Percentiles rank a stretch among this genome's conserved stretches.
Evolutionary conservation across 2,797 vertebrate species (phyloP).

Genomic region (Sparidentex hasta): DNA sequence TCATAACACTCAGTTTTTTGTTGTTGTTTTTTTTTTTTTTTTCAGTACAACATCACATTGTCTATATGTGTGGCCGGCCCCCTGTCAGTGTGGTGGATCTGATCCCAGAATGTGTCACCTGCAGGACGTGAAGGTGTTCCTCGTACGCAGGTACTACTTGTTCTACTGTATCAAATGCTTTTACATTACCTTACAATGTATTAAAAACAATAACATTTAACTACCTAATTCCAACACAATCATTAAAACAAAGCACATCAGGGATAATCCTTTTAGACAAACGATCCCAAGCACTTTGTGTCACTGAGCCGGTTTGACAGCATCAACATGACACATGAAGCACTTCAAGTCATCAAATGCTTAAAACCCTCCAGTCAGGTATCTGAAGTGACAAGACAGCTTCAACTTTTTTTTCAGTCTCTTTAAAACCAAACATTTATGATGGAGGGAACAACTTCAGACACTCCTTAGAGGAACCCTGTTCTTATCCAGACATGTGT

Average conservation of each 20-base stretch:
- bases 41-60: neutral
- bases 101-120: neutral
- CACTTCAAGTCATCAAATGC: conserved; percentile 3
- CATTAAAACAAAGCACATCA: neutral
- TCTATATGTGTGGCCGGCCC: no score
- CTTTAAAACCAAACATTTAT: neutral
- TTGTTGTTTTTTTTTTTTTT: no score
- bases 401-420: neutral
- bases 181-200: no score
- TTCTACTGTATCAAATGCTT: neutral
- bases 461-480: neutral
- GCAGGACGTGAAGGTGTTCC: neutral
- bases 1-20: no score
- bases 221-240: neutral
- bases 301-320: neutral
- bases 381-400: neutral
- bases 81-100: neutral
- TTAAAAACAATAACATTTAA: neutral
- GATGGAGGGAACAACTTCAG: neutral
- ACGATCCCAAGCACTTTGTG: neutral
- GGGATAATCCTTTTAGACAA: neutral
- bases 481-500: neutral
- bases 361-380: conserved; percentile 1
- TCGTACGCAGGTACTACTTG: neutral
- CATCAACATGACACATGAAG: neutral